phyloP scores from a whole-genome alignment of 2,797 vertebrate species.

The Enteromius argenteus region DNA sequence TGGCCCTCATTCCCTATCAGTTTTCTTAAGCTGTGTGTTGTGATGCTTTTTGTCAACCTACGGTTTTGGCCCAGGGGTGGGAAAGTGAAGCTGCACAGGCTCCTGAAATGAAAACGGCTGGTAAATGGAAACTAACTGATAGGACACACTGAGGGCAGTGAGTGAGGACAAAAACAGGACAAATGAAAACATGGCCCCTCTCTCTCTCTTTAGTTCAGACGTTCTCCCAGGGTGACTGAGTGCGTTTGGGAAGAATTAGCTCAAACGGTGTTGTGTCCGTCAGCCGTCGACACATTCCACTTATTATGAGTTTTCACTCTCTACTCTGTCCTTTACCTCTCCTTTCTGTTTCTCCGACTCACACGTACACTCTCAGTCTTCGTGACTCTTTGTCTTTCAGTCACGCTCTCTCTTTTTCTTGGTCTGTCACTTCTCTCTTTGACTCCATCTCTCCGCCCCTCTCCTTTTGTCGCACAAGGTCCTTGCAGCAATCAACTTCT shows the following conservation, averaged over 20 bases:
- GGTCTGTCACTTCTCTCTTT: constrained; percentile 2
- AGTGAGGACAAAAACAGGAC: constrained; percentile 2
- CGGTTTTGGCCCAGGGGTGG: constrained; percentile 29
- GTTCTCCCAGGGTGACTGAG: constrained; percentile 42
- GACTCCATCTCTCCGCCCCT: not conserved
- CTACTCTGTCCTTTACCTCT: constrained; percentile 6
- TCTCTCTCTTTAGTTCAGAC: not conserved
- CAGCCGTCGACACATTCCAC: constrained; percentile 13
- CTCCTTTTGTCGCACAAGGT: constrained; percentile 12
- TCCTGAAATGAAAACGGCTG: constrained; percentile 12
- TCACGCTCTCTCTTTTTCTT: constrained; percentile 24
- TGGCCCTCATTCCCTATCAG: constrained; percentile 24
- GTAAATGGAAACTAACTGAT: constrained; percentile 23
- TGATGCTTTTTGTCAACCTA: constrained; percentile 20
- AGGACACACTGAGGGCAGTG: constrained; percentile 21
- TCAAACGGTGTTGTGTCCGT: not conserved
- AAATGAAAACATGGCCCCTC: constrained; percentile 29
- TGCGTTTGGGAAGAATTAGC: constrained; percentile 36
- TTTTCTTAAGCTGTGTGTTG: constrained; percentile 1
- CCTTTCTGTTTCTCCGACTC: not conserved
- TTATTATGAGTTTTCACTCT: constrained; percentile 16
- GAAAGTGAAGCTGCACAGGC: constrained; percentile 10
- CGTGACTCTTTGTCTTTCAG: constrained; percentile 10
- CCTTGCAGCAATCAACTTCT: constrained; percentile 2
- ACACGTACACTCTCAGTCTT: not conserved